Evolutionary conservation across 2,888 invertebrate genomes (phyloP).

Genomic region (Thereva unica): DNA sequence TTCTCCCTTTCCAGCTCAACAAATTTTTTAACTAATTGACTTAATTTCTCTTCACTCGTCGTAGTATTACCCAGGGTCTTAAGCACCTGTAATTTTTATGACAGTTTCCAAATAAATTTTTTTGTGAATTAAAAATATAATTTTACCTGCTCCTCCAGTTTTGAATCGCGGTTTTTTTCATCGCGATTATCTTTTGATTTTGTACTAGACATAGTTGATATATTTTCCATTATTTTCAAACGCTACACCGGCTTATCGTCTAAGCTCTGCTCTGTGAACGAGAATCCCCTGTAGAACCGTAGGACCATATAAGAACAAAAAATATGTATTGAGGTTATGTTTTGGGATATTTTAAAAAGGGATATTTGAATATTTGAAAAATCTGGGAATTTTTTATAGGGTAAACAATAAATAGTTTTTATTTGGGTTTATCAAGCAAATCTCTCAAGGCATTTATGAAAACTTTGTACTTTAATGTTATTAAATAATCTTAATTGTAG

Average conservation of each 20-base stretch:
- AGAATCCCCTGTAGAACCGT: constrained; percentile 1
- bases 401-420: too few relatives aligned
- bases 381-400: not conserved
- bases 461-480: too few relatives aligned
- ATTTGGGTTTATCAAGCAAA: too few relatives aligned
- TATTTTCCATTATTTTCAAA: constrained; percentile 54
- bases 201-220: constrained; percentile 57
- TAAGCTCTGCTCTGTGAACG: constrained; percentile 2
- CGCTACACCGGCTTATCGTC: not conserved
- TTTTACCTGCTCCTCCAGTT: constrained; percentile 54
- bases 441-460: too few relatives aligned
- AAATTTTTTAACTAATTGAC: constrained; percentile 74
- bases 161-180: constrained; percentile 57
- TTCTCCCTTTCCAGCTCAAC: constrained; percentile 76
- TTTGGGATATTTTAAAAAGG: constrained; percentile 1
- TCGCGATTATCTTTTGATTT: constrained; percentile 57
- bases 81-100: constrained; percentile 62
- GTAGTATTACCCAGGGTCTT: constrained; percentile 64
- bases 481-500: too few relatives aligned
- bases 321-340: constrained; percentile 15
- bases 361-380: not conserved
- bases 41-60: constrained; percentile 70
- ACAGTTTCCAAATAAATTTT: not conserved
- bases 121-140: constrained; percentile 3
- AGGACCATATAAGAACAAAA: constrained; percentile 19